phyloP scores from a whole-genome alignment of 1,140 invertebrate genomes.

The Solenopsis invicta region DNA sequence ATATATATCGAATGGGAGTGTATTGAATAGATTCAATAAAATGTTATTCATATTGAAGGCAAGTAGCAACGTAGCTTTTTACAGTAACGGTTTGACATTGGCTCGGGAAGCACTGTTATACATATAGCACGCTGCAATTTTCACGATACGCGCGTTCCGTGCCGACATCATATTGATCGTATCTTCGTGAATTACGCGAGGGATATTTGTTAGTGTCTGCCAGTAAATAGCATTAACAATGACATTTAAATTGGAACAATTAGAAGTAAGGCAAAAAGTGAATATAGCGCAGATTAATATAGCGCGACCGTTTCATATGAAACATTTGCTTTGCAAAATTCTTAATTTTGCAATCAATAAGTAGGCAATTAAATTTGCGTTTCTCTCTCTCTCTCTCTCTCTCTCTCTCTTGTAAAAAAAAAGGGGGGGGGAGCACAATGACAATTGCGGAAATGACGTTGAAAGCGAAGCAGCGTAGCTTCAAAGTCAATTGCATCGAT shows the following conservation, averaged over 20 bases:
- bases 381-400: background rate
- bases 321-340: background rate
- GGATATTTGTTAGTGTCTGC: constrained; percentile 5
- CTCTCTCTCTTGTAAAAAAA: background rate
- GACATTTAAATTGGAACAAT: background rate
- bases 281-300: background rate
- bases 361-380: constrained; percentile 3
- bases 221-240: constrained; percentile 19
- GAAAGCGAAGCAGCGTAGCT: constrained; percentile 28
- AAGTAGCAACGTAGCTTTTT: background rate
- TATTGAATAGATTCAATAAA: background rate
- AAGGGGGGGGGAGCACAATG: no score
- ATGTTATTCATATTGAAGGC: background rate
- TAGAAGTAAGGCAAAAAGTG: background rate
- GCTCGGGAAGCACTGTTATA: background rate
- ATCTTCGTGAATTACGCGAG: constrained; percentile 4
- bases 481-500: constrained; percentile 66
- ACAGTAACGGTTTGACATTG: background rate
- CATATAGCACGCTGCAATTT: constrained; percentile 15
- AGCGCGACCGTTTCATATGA: background rate
- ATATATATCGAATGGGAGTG: background rate
- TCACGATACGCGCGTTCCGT: constrained; percentile 17
- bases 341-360: background rate
- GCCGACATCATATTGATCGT: constrained; percentile 28
- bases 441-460: constrained; percentile 7